Evolutionary conservation across 1,140 invertebrate species (phyloP), one percentile per base, ranked within the genome.

Genomic region (Carcinoscorpius rotundicauda): DNA sequence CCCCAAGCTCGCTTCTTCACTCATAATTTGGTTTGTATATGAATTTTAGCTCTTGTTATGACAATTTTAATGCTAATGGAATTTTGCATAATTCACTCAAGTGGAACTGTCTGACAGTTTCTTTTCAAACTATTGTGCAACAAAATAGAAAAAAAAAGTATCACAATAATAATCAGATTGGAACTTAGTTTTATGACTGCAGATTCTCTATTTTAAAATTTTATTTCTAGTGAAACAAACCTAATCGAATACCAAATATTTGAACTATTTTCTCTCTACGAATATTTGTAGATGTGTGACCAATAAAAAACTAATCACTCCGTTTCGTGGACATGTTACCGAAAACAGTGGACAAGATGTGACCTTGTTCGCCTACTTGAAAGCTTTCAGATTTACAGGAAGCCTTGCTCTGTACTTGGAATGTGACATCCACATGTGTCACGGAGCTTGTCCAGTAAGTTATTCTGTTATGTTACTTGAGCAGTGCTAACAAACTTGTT

Each of bases 381-480:
- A 95, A 79, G 93, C 92, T 4, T 95, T 94, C 77, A 59, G 68
- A 50, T 95, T 95, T 76, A 94, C 91, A 0, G 91, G 91, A 6
- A 93, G 90, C 0, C 91, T 91, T 3, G 91, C 91, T 4, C 81
- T 95, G 1, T 95, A 95, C 78, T 91, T 95, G 65, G 91, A 94
- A 78, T 95, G 92, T 73, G 91, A 94, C 76, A 91, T 95, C 52
- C 81, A 91, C 65, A 95, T 95, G 91, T 95, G 92, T 76, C 91
- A 94, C 76, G 91, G 91, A 64, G 81, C 89, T 71, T 95, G 92
- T 82, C 90, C 90, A 68, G 91, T 95, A 79, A 85, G 82, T 81
- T 63, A 63, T 29, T 3, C 52, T 70, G 29, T 29, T 29, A 29
- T 29, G 2, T 29, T 29, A 29, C 29, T 29, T 2, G 29, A 29